Evolutionary conservation across 2,888 invertebrate genomes (phyloP).

Genomic region (Drosophila falleni): DNA sequence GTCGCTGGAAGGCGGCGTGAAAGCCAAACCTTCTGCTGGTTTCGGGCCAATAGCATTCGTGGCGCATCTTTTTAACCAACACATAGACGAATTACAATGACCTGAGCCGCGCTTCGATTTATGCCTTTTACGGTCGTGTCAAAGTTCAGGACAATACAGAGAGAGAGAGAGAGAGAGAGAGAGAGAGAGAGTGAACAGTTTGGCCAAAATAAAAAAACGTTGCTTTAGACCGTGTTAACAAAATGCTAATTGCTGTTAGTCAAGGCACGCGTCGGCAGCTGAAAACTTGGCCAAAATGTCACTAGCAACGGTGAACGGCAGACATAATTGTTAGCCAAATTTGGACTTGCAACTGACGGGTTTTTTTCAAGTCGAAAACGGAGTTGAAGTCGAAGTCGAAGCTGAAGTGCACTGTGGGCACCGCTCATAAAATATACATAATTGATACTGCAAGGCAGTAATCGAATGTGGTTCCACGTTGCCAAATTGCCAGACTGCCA

Average conservation of each 20-base stretch:
- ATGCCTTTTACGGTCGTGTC: slow-evolving; percentile 62
- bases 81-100: slow-evolving; percentile 55
- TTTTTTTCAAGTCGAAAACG: slow-evolving; percentile 25
- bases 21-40: slow-evolving; percentile 72
- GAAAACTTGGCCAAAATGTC: slow-evolving; percentile 64
- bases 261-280: slow-evolving; percentile 62
- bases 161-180: not conserved
- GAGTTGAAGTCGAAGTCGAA: not conserved
- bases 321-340: slow-evolving; percentile 72
- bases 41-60: slow-evolving; percentile 28
- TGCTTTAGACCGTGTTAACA: slow-evolving; percentile 47
- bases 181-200: not conserved
- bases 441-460: slow-evolving; percentile 60
- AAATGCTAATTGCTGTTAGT: slow-evolving; percentile 68
- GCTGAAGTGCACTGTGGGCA: slow-evolving; percentile 28
- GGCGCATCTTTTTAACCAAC: slow-evolving; percentile 55
- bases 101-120: slow-evolving; percentile 58
- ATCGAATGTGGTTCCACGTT: slow-evolving; percentile 42
- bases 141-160: slow-evolving; percentile 65
- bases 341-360: slow-evolving; percentile 64
- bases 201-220: not conserved
- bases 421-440: slow-evolving; percentile 67
- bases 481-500: slow-evolving; percentile 15
- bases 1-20: slow-evolving; percentile 69
- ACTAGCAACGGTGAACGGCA: slow-evolving; percentile 49